These are phyloP conservation scores for Spodoptera exigua DNA, from an alignment of 2,888 invertebrate genomes.

Conservation along the genomic window DNA sequence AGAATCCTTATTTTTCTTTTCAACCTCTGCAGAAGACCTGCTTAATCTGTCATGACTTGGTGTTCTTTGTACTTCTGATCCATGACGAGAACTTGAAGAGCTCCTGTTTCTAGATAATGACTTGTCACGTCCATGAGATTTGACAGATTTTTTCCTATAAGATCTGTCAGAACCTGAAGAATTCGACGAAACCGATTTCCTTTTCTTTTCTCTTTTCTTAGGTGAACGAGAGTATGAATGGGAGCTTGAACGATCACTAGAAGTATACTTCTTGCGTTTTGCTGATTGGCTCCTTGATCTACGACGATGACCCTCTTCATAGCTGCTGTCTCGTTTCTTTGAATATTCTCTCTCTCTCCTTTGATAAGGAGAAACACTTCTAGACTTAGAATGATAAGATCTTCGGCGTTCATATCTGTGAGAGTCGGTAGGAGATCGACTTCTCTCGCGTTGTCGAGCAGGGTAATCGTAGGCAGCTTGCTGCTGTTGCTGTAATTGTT, in stretches of 20 bases:
- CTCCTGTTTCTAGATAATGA: slow-evolving; percentile 70
- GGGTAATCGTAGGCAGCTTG: slow-evolving; percentile 37
- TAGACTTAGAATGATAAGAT: slow-evolving; percentile 71
- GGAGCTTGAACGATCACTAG: slow-evolving; percentile 78
- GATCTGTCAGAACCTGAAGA: slow-evolving; percentile 76
- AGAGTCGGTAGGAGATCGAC: slow-evolving; percentile 63
- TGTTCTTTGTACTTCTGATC: slow-evolving; percentile 62
- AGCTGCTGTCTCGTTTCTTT: slow-evolving; percentile 73
- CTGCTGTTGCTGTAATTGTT: slow-evolving; percentile 18
- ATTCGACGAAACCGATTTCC: slow-evolving; percentile 69
- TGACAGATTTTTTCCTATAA: slow-evolving; percentile 65
- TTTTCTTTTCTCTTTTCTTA: slow-evolving; percentile 65
- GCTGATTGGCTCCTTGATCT: slow-evolving; percentile 73
- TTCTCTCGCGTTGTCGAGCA: slow-evolving; percentile 53
- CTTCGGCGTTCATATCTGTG: slow-evolving; percentile 65
- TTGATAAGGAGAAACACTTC: slow-evolving; percentile 76
- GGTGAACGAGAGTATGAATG: slow-evolving; percentile 73
- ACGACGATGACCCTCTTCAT: slow-evolving; percentile 67
- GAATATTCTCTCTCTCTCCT: slow-evolving; percentile 71
- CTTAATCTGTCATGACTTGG: slow-evolving; percentile 64
- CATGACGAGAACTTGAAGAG: slow-evolving; percentile 63
- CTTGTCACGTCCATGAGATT: slow-evolving; percentile 57
- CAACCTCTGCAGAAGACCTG: slow-evolving; percentile 63
- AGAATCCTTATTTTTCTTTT: slow-evolving; percentile 61
- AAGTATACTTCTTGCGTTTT: slow-evolving; percentile 75